Evolutionary conservation across 37 sponge, comb jelly and placozoan species (phyloP).

Genomic region (Halisarca cf. caerulea): DNA sequence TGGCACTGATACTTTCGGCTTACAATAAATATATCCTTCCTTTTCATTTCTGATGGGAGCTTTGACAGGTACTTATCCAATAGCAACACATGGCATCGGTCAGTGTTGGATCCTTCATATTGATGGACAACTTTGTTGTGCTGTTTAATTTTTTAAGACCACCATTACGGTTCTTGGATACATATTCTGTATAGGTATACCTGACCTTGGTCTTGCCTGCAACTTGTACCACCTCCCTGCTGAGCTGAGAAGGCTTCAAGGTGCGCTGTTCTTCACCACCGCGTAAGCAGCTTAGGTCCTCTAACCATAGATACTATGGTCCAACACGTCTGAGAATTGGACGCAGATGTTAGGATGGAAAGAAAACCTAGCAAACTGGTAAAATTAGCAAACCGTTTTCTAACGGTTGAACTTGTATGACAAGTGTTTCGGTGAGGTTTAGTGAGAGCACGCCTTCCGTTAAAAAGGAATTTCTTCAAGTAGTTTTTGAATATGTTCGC

Average conservation of each 20-base stretch:
- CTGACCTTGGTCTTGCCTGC: background rate
- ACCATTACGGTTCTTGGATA: conserved; percentile 34
- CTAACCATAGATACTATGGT: no score
- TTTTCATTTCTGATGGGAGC: background rate
- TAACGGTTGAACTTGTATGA: no score
- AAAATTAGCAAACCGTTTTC: no score
- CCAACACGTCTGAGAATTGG: no score
- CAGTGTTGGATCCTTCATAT: no score
- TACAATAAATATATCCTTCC: background rate
- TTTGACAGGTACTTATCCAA: background rate
- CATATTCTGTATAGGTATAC: conserved; percentile 23
- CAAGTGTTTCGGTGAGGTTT: no score
- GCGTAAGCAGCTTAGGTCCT: conserved; percentile 34
- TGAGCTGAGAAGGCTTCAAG: conserved; percentile 28
- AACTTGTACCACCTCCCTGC: conserved; percentile 4
- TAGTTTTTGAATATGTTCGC: no score
- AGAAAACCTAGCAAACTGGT: no score
- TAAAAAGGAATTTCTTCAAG: no score
- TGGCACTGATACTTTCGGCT: background rate
- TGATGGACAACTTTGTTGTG: no score
- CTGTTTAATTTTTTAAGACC: conserved; percentile 8
- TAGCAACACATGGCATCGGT: background rate
- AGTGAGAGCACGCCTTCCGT: no score
- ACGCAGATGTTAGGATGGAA: no score
- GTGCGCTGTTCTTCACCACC: conserved; percentile 36